phyloP scores from a whole-genome alignment of 2,797 vertebrate genomes.

The Merluccius polli region DNA sequence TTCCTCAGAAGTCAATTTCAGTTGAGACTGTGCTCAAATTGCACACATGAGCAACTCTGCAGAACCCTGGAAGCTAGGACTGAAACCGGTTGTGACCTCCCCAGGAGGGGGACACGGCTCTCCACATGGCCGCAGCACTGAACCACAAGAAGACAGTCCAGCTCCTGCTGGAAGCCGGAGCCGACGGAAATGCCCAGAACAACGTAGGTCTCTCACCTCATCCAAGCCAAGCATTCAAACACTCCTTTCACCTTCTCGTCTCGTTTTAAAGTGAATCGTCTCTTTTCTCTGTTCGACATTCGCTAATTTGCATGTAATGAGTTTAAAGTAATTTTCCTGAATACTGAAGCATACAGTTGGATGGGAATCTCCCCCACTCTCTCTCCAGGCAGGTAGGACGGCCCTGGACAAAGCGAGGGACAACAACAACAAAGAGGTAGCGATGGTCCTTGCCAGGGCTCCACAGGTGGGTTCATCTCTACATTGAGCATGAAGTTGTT shows the following conservation, averaged over 20 bases:
- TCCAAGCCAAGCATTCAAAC: not conserved
- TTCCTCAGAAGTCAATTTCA: not conserved
- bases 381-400: conserved; percentile 79
- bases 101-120: conserved; percentile 85
- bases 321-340: not conserved
- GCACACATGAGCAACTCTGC: too few species aligned
- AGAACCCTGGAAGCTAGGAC: not conserved
- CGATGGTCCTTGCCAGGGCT: conserved; percentile 80
- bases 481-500: not conserved
- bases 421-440: conserved; percentile 81
- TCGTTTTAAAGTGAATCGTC: not conserved
- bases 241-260: not conserved
- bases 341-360: not conserved
- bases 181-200: conserved; percentile 76
- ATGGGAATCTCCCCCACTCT: conserved; percentile 6
- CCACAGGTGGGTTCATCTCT: conserved; percentile 76
- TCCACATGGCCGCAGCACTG: conserved; percentile 85
- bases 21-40: not conserved
- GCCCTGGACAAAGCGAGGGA: conserved; percentile 84
- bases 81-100: not conserved
- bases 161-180: conserved; percentile 82
- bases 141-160: conserved; percentile 87
- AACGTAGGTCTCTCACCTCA: conserved; percentile 69
- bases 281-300: not conserved
- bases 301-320: not conserved